A percentile compares a stretch with the other conserved stretches of the same genome.
These are phyloP conservation scores for Drosophila fuyamai DNA, from an alignment of 1,140 invertebrate genomes.

Conservation along the genomic window DNA sequence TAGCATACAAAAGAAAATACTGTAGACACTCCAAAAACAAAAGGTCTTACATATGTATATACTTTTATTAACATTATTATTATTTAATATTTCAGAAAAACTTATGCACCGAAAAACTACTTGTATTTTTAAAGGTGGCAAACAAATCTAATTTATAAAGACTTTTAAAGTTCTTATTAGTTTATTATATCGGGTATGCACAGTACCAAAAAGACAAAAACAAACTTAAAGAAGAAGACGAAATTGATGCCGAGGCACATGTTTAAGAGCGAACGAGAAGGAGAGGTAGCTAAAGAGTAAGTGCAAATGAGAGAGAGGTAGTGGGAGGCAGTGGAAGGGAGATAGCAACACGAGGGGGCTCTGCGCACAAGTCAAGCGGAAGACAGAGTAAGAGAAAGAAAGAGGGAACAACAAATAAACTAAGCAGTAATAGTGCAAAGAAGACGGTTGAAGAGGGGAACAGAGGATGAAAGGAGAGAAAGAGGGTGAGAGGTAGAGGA, in stretches of 20 bases:
- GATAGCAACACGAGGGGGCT: constrained; percentile 19
- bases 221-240: constrained; percentile 46
- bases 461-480: constrained; percentile 23
- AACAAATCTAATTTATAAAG: too few species aligned
- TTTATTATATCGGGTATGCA: constrained; percentile 32
- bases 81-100: constrained; percentile 25
- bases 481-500: not conserved
- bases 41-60: not conserved
- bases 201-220: constrained; percentile 53
- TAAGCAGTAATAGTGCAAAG: constrained; percentile 47
- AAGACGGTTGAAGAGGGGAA: constrained; percentile 7
- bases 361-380: constrained; percentile 48
- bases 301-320: not conserved
- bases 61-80: too few species aligned
- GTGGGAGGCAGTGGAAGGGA: constrained; percentile 1
- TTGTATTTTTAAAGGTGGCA: too few species aligned
- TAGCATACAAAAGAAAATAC: constrained; percentile 43
- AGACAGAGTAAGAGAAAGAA: constrained; percentile 17
- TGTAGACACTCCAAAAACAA: constrained; percentile 14
- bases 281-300: constrained; percentile 10
- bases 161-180: too few species aligned
- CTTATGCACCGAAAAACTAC: not conserved
- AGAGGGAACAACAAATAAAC: constrained; percentile 29
- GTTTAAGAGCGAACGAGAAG: constrained; percentile 40
- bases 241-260: constrained; percentile 48